Percentiles rank a stretch among this genome's conserved stretches.
Evolutionary conservation across 2,797 vertebrate genomes (phyloP).

Genomic region (Adelosebastes latens): DNA sequence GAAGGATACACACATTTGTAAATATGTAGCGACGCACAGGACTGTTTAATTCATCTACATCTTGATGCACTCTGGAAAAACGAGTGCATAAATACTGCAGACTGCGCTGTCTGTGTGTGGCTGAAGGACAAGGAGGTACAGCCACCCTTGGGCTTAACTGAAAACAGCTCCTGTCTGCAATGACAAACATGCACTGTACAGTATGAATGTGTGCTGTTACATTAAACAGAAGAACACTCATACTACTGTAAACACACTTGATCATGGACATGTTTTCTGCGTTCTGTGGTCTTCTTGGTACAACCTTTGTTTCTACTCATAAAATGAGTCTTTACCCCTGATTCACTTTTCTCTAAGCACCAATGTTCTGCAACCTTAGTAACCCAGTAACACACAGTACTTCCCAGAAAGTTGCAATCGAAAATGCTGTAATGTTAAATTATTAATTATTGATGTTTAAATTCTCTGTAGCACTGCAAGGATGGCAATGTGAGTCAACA

Average conservation of each 20-base stretch:
- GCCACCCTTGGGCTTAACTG: constrained; percentile 11
- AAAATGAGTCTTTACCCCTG: background rate
- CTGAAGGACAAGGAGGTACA: constrained; percentile 9
- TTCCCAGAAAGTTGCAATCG: background rate
- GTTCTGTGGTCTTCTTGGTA: background rate
- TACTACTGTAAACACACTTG: background rate
- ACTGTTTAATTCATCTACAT: constrained; percentile 33
- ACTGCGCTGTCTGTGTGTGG: background rate
- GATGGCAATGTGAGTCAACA: background rate
- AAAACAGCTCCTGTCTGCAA: constrained; percentile 10
- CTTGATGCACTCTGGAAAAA: constrained; percentile 7
- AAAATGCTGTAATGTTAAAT: constrained; percentile 1
- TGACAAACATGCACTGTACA: background rate
- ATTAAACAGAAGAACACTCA: background rate
- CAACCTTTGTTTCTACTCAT: background rate
- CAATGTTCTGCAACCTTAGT: background rate
- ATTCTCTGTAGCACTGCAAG: constrained; percentile 1
- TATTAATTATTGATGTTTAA: constrained; percentile 2
- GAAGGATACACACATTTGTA: constrained; percentile 36
- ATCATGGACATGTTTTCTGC: background rate
- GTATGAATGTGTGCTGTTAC: background rate
- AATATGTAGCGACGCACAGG: constrained; percentile 31
- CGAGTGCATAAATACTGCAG: background rate
- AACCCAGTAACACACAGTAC: background rate
- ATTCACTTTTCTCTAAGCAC: background rate